Conservation (phyloP, 2,888 invertebrate genomes). For the Nemotelus pantherinus region DNA sequence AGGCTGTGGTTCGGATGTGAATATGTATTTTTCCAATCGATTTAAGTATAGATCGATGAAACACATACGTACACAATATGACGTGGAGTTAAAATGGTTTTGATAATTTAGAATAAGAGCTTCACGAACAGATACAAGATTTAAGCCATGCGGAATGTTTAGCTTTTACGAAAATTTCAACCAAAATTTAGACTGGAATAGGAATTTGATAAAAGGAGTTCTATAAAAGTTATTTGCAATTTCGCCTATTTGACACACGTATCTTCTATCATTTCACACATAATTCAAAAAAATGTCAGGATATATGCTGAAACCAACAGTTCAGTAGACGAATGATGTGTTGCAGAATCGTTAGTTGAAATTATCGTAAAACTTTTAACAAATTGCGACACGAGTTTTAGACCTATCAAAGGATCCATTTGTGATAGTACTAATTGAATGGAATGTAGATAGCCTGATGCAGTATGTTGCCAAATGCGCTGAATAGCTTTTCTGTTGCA, state of each 20-base stretch:
- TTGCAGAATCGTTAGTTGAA: conserved; percentile 51
- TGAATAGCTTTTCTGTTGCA: neutral
- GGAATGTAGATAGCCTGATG: conserved; percentile 35
- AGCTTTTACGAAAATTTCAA: too few species aligned
- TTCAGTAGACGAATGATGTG: conserved; percentile 37
- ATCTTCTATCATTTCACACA: neutral
- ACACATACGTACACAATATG: neutral
- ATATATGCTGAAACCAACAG: conserved; percentile 15
- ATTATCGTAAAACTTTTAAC: conserved; percentile 53
- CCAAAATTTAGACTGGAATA: too few species aligned
- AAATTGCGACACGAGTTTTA: conserved; percentile 53
- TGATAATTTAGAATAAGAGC: neutral
- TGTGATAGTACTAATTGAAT: conserved; percentile 28
- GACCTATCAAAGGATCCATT: conserved; percentile 47
- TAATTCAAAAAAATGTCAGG: neutral
- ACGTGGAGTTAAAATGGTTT: neutral
- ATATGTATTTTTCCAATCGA: too few species aligned
- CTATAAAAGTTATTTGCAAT: too few species aligned
- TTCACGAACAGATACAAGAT: too few species aligned
- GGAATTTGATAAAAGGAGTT: too few species aligned
- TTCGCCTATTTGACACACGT: neutral
- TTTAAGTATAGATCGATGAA: too few species aligned
- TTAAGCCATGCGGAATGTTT: too few species aligned
- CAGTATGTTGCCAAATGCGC: conserved; percentile 20
- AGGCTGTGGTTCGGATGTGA: neutral